phyloP scores from a whole-genome alignment of 2,888 invertebrate genomes.

The Zygothrica quintamaculata region DNA sequence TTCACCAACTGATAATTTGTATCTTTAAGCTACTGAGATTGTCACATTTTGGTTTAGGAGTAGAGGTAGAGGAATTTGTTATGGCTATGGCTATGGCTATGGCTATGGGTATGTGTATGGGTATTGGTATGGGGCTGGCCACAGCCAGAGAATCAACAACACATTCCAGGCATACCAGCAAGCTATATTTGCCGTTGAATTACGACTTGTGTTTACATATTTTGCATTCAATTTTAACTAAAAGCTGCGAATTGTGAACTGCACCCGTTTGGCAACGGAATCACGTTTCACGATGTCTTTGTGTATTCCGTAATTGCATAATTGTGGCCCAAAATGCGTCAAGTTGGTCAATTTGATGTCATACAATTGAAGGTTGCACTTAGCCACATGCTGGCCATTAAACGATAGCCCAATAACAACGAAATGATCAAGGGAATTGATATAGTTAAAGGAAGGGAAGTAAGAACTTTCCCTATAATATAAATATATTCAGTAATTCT shows the following conservation, averaged over 20 bases:
- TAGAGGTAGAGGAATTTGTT: constrained; percentile 8
- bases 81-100: constrained; percentile 2
- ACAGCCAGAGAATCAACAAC: constrained; percentile 16
- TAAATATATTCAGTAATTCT: too few species aligned
- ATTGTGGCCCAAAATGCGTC: constrained; percentile 28
- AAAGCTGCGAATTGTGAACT: constrained; percentile 5
- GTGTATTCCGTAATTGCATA: constrained; percentile 21
- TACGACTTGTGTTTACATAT: constrained; percentile 45
- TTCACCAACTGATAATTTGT: constrained; percentile 31
- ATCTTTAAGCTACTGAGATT: constrained; percentile 16
- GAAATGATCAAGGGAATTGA: too few species aligned
- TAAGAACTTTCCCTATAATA: too few species aligned
- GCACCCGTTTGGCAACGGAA: constrained; percentile 11
- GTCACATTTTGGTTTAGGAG: background rate
- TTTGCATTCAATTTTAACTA: constrained; percentile 53
- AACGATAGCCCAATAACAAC: background rate
- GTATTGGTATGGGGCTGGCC: background rate
- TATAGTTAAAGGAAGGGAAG: too few species aligned
- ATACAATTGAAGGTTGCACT: constrained; percentile 29
- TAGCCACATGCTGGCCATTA: constrained; percentile 1
- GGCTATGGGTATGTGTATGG: background rate
- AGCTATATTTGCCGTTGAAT: constrained; percentile 42
- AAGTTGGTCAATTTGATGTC: constrained; percentile 29
- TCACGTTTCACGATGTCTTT: constrained; percentile 20
- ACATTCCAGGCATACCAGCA: constrained; percentile 52